Base-by-base conservation (phyloP, 2,888 invertebrate species). In the Dinocampus coccinellae region DNA sequence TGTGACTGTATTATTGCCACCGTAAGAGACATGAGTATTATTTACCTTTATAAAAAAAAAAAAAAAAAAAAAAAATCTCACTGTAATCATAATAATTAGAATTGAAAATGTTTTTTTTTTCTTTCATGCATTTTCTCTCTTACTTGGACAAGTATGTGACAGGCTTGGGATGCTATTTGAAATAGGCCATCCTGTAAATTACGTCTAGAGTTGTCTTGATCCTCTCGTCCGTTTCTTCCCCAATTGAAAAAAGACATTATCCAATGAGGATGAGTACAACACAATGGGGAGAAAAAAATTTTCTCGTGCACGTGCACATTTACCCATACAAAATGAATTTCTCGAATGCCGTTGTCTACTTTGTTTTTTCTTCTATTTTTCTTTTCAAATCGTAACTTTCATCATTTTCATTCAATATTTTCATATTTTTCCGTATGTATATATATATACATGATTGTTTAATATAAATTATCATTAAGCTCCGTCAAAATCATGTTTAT, bases 141-240 rank as follows among this genome's bases (percentile, higher is more conserved):
- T 76, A 93, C 93, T 90, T 93, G 93, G 70, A 94, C 93, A 74
- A 94, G 88, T 77, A 94, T 92, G 84, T 93, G 93, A 82, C 93
- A 94, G 70, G 94, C 93, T 85, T 94, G 94, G 13, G 93, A 93
- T 3, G 93, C 93, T 77, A 94, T 94, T 89, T 93, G 93, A 83
- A 93, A 93, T 36, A 94, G 89, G 6, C 94, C 94, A 82, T 93
- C 93, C 82, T 93, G 93, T 76, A 94, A 86, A 85, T 93, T 93
- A 66, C 91, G 89, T 65, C 85, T 84, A 13, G 77, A 76, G 65
- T 79, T 78, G 65, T 82, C 80, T 36, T 69, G 78, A 64, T 73
- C 77, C 4, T 81, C 80, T 47, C 77, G 73, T 58, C 72, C 76
- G 60, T 77, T 73, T 68, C 78, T 83, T 57, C 79, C 84, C 84